phyloP scores from a whole-genome alignment of 1,140 invertebrate species.

The Ceratina australensis region DNA sequence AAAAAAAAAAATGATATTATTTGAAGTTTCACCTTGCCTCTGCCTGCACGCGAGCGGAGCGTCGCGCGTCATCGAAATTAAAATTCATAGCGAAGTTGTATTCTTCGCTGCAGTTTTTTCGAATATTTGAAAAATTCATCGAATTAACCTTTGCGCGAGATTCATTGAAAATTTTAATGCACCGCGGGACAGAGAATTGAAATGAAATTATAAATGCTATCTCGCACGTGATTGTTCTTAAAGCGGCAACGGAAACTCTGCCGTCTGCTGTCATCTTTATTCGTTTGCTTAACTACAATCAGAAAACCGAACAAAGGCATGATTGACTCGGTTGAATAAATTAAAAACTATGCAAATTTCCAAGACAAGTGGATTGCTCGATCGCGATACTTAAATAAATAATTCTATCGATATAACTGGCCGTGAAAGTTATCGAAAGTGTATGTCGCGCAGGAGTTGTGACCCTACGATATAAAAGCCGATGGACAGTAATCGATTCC shows the following conservation, averaged over 20 bases:
- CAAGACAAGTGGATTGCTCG: not conserved
- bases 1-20: too few relatives aligned
- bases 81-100: not conserved
- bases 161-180: slow-evolving; percentile 6
- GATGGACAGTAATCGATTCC: not conserved
- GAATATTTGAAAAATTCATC: not conserved
- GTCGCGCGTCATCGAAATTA: too few relatives aligned
- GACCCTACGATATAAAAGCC: not conserved
- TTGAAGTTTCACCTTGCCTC: too few relatives aligned
- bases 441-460: not conserved
- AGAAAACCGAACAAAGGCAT: not conserved
- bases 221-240: not conserved
- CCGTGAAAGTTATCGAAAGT: slow-evolving; percentile 1
- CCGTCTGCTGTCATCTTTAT: not conserved
- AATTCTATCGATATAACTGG: not conserved
- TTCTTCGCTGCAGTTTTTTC: not conserved
- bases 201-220: slow-evolving; percentile 22
- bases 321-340: slow-evolving; percentile 26
- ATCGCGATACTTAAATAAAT: not conserved
- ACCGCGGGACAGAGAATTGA: not conserved
- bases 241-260: not conserved
- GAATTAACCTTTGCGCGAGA: not conserved
- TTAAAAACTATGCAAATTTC: slow-evolving; percentile 36
- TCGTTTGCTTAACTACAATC: slow-evolving; percentile 22
- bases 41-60: too few relatives aligned